Base-by-base conservation (phyloP, 2,113 vertebrate genomes). In the Falco punctatus region DNA sequence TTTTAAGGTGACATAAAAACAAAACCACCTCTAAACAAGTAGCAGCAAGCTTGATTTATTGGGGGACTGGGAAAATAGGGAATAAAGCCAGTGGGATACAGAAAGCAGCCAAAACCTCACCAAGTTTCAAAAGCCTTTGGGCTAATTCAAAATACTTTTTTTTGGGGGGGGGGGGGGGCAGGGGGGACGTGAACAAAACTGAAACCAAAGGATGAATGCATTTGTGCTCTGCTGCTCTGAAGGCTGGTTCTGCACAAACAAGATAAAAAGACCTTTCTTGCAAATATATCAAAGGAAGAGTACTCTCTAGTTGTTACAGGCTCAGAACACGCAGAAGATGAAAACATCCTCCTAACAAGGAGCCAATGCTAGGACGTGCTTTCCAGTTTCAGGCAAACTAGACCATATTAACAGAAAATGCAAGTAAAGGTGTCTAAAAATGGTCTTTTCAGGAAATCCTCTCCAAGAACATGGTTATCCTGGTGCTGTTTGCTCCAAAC, bases 291-390 rank as follows among this genome's bases (percentile, higher is more conserved):
- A 79, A 52, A 33, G 0, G 4, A 57, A 67, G 28, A 61, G 18
- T 21, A 21, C 17, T 77, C 67, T 35, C 18, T 5, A 58, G 59
- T 9, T 83, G 27, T 49, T 40, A 59, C 12, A 71, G 59, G 26
- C 38, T 83, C 62, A 69, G n/a, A 88, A 71, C 42, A 73, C 9
- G 15, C 16, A 88, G 35, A 75, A 19, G 54, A 73, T 15, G 10
- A 66, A 70, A 93, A 83, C 13, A 49, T 5, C 13, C 64, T 58
- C n/a, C 35, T 64, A 91, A 27, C 46, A 88, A 92, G 40, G 19
- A 93, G 33, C 5, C 0, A 0, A 13, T 46, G 71, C 66, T 92
- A 46, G 44, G 32, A 80, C 1, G 0, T 5, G 1, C 38, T 48
- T 78, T 55, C 38, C 44, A 71, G 26, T 55, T 71, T 32, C 80